Conservation (phyloP, 2,113 vertebrate genomes). For the Phalacrocorax pelagicus region DNA sequence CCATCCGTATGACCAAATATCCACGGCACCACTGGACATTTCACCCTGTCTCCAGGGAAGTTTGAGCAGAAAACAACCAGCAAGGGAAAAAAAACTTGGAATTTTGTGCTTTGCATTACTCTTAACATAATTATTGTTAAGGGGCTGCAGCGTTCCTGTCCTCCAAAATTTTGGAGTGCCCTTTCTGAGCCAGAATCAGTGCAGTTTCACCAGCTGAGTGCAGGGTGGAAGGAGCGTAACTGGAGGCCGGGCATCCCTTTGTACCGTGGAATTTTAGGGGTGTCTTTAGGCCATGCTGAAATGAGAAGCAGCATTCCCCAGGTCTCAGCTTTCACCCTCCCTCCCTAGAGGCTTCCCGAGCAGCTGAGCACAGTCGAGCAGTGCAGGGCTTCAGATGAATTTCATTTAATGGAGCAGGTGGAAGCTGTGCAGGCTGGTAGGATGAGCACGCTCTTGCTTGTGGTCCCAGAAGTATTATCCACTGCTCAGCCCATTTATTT, state of each 20-base stretch:
- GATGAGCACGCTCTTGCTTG: neutral
- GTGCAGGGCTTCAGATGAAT: neutral
- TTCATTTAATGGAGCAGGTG: neutral
- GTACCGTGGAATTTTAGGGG: neutral
- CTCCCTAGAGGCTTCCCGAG: neutral
- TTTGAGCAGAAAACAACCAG: neutral
- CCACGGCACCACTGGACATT: neutral
- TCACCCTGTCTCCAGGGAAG: neutral
- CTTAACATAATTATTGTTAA: neutral
- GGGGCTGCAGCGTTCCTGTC: no score
- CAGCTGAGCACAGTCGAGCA: neutral
- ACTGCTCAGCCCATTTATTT: neutral
- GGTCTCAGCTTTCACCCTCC: conserved; percentile 41
- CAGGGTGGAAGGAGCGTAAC: neutral
- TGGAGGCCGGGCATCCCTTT: neutral
- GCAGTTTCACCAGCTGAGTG: neutral
- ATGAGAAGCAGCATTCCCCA: conserved; percentile 8
- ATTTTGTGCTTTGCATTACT: neutral
- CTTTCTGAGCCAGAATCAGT: neutral
- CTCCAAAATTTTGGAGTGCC: neutral
- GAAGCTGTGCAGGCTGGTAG: neutral
- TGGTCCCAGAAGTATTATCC: neutral
- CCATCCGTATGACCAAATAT: neutral
- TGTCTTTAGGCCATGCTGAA: conserved; percentile 2
- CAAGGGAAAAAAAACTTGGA: neutral